phyloP scores from a whole-genome alignment of 1,140 invertebrate species.

The Bilobella aurantiaca region DNA sequence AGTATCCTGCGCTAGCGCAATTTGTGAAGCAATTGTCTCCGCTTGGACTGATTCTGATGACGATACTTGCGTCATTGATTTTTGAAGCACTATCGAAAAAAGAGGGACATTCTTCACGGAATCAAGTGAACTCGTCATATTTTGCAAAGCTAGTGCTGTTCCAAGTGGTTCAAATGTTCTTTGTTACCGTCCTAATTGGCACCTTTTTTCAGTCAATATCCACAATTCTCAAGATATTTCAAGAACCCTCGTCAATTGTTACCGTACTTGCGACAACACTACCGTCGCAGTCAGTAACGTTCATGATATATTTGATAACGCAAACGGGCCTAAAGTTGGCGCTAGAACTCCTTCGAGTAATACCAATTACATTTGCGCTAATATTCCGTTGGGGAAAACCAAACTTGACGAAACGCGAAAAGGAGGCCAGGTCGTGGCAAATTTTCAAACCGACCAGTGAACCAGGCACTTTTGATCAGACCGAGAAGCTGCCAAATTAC shows the following conservation, averaged over 20 bases:
- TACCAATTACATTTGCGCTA: background rate
- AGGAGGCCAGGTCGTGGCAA: background rate
- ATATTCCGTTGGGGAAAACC: background rate
- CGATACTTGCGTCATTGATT: background rate
- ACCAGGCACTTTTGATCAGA: background rate
- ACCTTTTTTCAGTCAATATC: background rate
- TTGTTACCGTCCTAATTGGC: background rate
- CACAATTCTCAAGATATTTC: background rate
- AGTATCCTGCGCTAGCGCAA: background rate
- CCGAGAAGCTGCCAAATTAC: background rate
- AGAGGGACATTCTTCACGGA: background rate
- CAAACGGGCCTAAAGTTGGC: conserved; percentile 2
- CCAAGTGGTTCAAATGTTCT: conserved; percentile 5
- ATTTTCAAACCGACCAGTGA: background rate
- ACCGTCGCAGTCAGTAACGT: background rate
- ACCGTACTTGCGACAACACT: background rate
- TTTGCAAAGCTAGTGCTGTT: conserved; percentile 1
- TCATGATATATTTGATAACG: conserved; percentile 1
- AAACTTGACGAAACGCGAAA: background rate
- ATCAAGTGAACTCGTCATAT: background rate
- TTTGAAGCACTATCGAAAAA: background rate
- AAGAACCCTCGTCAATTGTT: background rate
- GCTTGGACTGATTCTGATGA: background rate
- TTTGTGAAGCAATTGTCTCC: background rate
- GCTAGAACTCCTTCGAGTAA: background rate